Evolutionary conservation across 1,140 invertebrate species (phyloP).

Genomic region (Ips typographus): DNA sequence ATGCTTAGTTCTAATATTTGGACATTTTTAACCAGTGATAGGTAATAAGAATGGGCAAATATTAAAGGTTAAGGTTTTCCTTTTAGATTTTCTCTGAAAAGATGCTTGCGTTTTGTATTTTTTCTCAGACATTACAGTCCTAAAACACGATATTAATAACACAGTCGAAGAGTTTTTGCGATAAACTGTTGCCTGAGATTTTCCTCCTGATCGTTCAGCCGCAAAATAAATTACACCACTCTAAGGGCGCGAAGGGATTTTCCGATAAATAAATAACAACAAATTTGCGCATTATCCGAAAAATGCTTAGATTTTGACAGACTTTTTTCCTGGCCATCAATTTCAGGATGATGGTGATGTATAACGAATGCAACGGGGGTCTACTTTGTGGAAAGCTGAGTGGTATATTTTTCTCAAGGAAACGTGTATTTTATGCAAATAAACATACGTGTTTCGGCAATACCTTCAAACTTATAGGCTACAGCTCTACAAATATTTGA

Average conservation of each 20-base stretch:
- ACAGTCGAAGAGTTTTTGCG: too few relatives aligned
- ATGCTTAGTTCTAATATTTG: too few relatives aligned
- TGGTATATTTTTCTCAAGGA: conserved; percentile 50
- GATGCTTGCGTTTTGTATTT: too few relatives aligned
- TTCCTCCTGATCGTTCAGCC: not conserved
- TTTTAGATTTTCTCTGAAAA: too few relatives aligned
- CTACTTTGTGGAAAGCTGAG: conserved; percentile 45
- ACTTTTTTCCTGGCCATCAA: conserved; percentile 47
- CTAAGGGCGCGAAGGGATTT: not conserved
- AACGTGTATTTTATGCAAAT: conserved; percentile 49
- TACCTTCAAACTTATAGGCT: conserved; percentile 18
- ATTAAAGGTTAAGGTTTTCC: too few relatives aligned
- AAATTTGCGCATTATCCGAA: conserved; percentile 47
- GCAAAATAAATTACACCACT: conserved; percentile 19
- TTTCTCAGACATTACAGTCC: too few relatives aligned
- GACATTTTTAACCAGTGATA: too few relatives aligned
- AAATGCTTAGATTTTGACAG: conserved; percentile 47
- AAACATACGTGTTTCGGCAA: conserved; percentile 42
- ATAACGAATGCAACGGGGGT: conserved; percentile 36
- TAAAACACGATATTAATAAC: too few relatives aligned
- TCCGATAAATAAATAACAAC: conserved; percentile 43
- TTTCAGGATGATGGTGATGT: conserved; percentile 44
- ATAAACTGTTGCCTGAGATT: not conserved
- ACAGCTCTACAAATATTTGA: not conserved
- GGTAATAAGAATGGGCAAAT: too few relatives aligned